Conservation (phyloP, 1,140 invertebrate genomes). For the Diachasma alloeum region DNA sequence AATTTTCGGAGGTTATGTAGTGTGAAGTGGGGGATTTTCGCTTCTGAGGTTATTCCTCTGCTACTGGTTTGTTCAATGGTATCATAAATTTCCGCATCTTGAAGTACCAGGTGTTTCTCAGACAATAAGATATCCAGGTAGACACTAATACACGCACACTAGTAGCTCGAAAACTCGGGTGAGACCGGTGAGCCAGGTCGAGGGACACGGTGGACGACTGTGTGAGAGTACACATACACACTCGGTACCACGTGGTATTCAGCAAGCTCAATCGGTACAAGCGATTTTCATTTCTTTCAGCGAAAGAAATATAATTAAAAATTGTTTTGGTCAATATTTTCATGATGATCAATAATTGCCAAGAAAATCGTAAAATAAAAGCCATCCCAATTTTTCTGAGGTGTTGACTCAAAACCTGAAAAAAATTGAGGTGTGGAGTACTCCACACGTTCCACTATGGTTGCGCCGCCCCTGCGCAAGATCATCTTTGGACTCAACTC, state of each 20-base stretch:
- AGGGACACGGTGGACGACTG: too few species aligned
- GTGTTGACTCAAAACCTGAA: neutral
- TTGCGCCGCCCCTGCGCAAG: neutral
- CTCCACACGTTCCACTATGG: neutral
- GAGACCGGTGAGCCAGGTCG: neutral
- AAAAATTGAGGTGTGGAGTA: neutral
- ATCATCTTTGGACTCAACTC: too few species aligned
- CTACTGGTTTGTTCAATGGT: neutral
- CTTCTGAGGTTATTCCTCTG: neutral
- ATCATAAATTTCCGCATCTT: neutral
- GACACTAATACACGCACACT: neutral
- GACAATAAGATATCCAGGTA: neutral
- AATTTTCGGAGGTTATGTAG: neutral
- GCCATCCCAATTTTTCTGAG: neutral
- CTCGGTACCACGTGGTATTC: neutral
- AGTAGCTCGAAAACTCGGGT: neutral
- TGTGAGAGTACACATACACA: neutral
- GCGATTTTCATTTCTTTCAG: neutral
- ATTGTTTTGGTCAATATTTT: too few species aligned
- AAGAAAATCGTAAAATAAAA: too few species aligned
- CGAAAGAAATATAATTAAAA: too few species aligned
- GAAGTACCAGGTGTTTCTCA: neutral
- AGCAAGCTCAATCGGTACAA: neutral
- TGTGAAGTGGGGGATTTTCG: neutral
- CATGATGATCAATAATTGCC: too few species aligned